These are phyloP conservation scores for Camarhynchus parvulus DNA, from an alignment of 2,113 vertebrate genomes.

Conservation along the genomic window DNA sequence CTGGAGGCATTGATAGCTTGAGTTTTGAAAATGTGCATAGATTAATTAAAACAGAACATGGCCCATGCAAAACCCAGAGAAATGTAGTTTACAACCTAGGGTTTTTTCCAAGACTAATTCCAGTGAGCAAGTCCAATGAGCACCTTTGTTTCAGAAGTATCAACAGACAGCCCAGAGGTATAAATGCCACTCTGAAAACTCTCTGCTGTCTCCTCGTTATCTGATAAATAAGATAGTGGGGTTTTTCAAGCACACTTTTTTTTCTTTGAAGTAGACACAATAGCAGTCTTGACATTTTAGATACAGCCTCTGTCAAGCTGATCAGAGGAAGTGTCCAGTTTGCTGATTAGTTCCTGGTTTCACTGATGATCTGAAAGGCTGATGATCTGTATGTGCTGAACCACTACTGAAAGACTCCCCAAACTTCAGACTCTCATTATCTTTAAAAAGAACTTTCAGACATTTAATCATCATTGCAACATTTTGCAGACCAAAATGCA, in stretches of 20 bases:
- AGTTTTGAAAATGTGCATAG: background rate
- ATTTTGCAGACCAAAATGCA: background rate
- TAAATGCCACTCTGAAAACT: background rate
- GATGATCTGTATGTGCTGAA: background rate
- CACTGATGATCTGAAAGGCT: background rate
- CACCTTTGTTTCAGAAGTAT: background rate
- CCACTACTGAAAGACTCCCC: background rate
- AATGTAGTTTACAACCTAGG: background rate
- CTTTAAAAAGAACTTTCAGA: background rate
- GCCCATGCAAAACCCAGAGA: background rate
- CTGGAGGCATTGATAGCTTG: background rate
- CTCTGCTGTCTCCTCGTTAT: background rate
- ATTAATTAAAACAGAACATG: background rate
- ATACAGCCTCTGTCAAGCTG: background rate
- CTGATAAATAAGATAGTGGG: background rate
- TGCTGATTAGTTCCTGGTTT: background rate
- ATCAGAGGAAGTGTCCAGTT: background rate
- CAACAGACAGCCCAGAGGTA: background rate
- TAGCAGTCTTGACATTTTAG: background rate
- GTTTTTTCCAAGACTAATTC: background rate
- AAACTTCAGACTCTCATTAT: background rate
- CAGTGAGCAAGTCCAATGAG: background rate
- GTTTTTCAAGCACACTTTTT: background rate
- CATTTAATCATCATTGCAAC: background rate
- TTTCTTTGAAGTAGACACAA: background rate